phyloP scores from a whole-genome alignment of 2,888 invertebrate species.

The Caenorhabditis parvicauda region DNA sequence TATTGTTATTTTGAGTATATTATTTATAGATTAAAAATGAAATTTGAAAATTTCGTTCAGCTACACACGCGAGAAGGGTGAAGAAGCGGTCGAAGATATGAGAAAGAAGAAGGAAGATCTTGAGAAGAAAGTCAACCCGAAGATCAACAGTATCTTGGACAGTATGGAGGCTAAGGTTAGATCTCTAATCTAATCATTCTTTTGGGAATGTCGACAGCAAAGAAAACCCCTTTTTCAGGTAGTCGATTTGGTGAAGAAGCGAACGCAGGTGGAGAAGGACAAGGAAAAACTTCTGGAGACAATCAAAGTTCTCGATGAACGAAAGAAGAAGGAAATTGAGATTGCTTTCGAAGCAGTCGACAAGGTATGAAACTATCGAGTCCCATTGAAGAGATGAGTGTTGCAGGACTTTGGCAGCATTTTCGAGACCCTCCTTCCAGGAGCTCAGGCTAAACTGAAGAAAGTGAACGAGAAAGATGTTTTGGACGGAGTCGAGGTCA shows the following conservation, averaged over 20 bases:
- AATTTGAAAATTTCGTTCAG: slow-evolving; percentile 59
- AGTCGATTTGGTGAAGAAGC: slow-evolving; percentile 74
- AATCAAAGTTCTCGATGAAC: slow-evolving; percentile 83
- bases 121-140: slow-evolving; percentile 70
- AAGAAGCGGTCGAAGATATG: slow-evolving; percentile 64
- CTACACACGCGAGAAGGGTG: slow-evolving; percentile 5
- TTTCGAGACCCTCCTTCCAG: slow-evolving; percentile 84
- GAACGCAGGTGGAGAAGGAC: slow-evolving; percentile 75
- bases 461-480: slow-evolving; percentile 75
- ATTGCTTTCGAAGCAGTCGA: slow-evolving; percentile 83
- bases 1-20: too few species aligned
- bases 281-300: slow-evolving; percentile 75
- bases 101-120: slow-evolving; percentile 74
- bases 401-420: slow-evolving; percentile 84
- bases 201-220: not conserved
- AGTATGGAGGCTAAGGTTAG: slow-evolving; percentile 31
- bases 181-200: not conserved
- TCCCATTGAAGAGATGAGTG: not conserved
- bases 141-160: slow-evolving; percentile 27
- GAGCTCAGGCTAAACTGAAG: slow-evolving; percentile 81
- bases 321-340: slow-evolving; percentile 80
- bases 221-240: slow-evolving; percentile 66
- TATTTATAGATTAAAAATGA: slow-evolving; percentile 75
- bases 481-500: slow-evolving; percentile 82
- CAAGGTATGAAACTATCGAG: slow-evolving; percentile 63